Evolutionary conservation across 2,888 invertebrate genomes (phyloP).

Genomic region (Diloba caeruleocephala): DNA sequence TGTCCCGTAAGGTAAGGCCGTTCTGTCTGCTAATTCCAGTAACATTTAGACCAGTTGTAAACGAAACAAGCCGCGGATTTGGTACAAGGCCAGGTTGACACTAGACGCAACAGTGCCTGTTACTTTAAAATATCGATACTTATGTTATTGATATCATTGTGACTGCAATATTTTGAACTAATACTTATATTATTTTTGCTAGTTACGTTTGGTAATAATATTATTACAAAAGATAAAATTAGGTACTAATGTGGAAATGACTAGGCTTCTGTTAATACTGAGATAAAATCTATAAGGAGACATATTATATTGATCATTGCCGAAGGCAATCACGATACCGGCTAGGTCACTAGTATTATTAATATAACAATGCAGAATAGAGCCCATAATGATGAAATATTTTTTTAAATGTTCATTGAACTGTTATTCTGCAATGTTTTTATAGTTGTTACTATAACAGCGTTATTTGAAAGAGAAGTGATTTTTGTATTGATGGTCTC

Average conservation of each 20-base stretch:
- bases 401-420: too few relatives aligned
- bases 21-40: conserved; percentile 60
- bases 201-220: conserved; percentile 1
- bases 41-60: conserved; percentile 66
- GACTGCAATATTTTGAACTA: conserved; percentile 13
- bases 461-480: not conserved
- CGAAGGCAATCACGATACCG: conserved; percentile 12
- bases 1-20: conserved; percentile 52
- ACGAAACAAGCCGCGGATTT: conserved; percentile 59
- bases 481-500: too few relatives aligned
- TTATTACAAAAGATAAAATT: conserved; percentile 11
- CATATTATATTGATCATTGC: conserved; percentile 6
- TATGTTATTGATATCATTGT: conserved; percentile 10
- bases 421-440: too few relatives aligned
- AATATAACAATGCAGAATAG: not conserved
- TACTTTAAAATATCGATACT: conserved; percentile 32
- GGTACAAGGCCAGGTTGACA: conserved; percentile 64
- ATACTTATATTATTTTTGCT: not conserved
- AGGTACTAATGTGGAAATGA: not conserved
- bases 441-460: not conserved
- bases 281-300: conserved; percentile 22
- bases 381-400: too few relatives aligned
- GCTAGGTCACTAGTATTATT: not conserved
- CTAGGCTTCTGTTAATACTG: not conserved
- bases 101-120: conserved; percentile 48